Conservation (phyloP, 2,113 vertebrate genomes). For the Cryptoleucopteryx plumbea region DNA sequence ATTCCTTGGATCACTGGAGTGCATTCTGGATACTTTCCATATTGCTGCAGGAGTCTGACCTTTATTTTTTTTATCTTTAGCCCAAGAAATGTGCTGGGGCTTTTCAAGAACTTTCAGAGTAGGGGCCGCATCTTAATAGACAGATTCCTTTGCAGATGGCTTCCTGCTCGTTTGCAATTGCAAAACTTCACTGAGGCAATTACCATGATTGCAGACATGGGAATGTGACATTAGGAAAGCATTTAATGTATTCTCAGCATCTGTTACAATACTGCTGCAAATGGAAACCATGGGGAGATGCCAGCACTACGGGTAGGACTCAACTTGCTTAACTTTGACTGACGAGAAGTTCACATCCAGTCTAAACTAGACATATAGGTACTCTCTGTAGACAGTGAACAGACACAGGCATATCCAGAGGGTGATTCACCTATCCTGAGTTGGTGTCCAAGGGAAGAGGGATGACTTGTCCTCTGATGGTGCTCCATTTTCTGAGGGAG, state of each 20-base stretch:
- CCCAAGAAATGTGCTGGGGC: slow-evolving; percentile 7
- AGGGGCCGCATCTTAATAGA: not conserved
- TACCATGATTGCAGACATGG: slow-evolving; percentile 42
- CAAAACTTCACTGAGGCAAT: slow-evolving; percentile 46
- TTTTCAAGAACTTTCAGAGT: slow-evolving; percentile 34
- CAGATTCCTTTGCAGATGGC: slow-evolving; percentile 40
- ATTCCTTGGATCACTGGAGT: slow-evolving; percentile 16
- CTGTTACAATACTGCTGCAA: slow-evolving; percentile 41
- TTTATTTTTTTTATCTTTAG: slow-evolving; percentile 23
- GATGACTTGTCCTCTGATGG: not conserved
- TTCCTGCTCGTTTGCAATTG: slow-evolving; percentile 40
- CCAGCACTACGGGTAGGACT: not conserved
- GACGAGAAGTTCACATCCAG: not conserved
- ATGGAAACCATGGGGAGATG: slow-evolving; percentile 41
- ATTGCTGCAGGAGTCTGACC: slow-evolving; percentile 28
- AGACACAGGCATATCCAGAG: not conserved
- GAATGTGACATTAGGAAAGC: slow-evolving; percentile 62
- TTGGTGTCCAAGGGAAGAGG: not conserved
- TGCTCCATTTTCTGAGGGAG: not conserved
- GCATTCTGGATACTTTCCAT: slow-evolving; percentile 25
- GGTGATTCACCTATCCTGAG: not conserved
- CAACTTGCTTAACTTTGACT: not conserved
- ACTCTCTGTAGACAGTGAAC: not conserved
- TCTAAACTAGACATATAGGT: not conserved
- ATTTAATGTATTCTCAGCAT: slow-evolving; percentile 52